These are phyloP conservation scores for Rhincodon typus DNA, from an alignment of 2,797 vertebrate species.

Conservation along the genomic window DNA sequence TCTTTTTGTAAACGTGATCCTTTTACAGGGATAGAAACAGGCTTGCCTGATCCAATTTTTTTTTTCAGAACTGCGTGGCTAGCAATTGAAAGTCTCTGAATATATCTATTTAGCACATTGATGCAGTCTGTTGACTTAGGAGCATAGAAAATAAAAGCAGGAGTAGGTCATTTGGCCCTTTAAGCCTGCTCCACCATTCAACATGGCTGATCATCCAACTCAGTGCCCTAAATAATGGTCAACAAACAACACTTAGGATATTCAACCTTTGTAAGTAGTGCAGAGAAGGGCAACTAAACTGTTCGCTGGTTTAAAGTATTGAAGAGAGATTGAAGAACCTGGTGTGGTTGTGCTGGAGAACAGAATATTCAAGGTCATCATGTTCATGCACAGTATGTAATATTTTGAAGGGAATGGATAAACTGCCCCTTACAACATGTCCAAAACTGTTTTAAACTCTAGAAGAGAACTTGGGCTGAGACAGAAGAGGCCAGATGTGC, in stretches of 20 bases:
- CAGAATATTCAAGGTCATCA: background rate
- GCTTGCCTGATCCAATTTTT: background rate
- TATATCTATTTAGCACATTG: background rate
- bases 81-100: background rate
- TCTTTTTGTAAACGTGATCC: background rate
- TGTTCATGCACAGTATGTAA: background rate
- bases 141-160: no score
- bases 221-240: no score
- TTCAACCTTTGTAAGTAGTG: background rate
- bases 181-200: no score
- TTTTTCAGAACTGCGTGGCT: background rate
- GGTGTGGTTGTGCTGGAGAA: background rate
- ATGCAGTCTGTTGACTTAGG: background rate
- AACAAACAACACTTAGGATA: background rate
- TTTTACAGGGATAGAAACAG: background rate
- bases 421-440: background rate
- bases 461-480: background rate
- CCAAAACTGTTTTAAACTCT: background rate
- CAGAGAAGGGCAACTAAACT: background rate
- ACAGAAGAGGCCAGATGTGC: background rate
- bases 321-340: background rate
- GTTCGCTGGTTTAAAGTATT: background rate
- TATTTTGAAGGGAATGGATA: background rate
- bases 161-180: no score
- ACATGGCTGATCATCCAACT: no score